Evolutionary conservation across 2,797 vertebrate genomes (phyloP).

Genomic region (Heliangelus exortis): DNA sequence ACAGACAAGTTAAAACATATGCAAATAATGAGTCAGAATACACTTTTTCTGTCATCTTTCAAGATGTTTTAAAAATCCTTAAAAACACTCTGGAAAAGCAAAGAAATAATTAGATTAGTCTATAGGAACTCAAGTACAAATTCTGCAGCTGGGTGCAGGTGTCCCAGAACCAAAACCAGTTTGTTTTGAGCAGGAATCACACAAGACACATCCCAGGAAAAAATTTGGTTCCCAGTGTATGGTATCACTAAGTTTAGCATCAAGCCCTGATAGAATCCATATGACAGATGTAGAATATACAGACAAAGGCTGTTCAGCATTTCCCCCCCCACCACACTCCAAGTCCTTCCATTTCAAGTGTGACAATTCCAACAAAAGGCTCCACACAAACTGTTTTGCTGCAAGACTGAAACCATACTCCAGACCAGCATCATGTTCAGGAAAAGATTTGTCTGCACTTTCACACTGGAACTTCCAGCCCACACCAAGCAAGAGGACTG

Average conservation of each 20-base stretch:
- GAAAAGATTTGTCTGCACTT: conserved; percentile 41
- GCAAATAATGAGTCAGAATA: conserved; percentile 35
- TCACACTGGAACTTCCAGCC: not conserved
- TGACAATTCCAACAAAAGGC: not conserved
- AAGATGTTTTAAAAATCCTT: conserved; percentile 47
- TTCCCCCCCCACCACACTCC: not conserved
- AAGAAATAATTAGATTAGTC: conserved; percentile 36
- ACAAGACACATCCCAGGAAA: conserved; percentile 30
- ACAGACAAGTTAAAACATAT: conserved; percentile 23
- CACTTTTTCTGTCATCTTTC: conserved; percentile 3
- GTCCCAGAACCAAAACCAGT: conserved; percentile 9
- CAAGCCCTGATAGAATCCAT: conserved; percentile 49
- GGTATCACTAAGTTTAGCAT: conserved; percentile 30
- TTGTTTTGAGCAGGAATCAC: conserved; percentile 39
- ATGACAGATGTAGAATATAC: not conserved
- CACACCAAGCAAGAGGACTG: not conserved
- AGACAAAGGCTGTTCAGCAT: conserved; percentile 15
- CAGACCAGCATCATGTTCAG: not conserved
- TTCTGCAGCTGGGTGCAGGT: conserved; percentile 25
- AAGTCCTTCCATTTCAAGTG: not conserved
- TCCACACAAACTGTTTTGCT: not conserved
- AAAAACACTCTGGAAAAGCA: conserved; percentile 67
- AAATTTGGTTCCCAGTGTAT: conserved; percentile 40
- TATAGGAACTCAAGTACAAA: conserved; percentile 26
- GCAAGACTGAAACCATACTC: not conserved